Evolutionary conservation across 1,140 invertebrate genomes (phyloP).

Genomic region (Bacillus rossius): DNA sequence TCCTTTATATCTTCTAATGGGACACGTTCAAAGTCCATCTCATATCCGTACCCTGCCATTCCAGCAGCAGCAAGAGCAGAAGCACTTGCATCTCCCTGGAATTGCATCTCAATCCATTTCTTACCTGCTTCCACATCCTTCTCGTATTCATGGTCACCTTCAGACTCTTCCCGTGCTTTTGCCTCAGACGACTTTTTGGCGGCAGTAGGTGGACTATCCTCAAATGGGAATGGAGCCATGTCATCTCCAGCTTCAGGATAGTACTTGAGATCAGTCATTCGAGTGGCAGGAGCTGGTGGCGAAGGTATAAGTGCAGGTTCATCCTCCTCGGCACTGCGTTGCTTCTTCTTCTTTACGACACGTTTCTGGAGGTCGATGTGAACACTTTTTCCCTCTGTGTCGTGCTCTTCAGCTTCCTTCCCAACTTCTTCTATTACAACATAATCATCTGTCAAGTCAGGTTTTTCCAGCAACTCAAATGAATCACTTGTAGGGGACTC

Average conservation of each 20-base stretch:
- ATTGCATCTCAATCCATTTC: slow-evolving; percentile 86
- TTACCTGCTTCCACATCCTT: slow-evolving; percentile 66
- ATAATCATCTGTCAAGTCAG: slow-evolving; percentile 79
- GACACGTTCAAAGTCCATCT: slow-evolving; percentile 61
- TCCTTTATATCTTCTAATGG: slow-evolving; percentile 90
- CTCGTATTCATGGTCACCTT: slow-evolving; percentile 42
- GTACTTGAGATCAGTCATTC: slow-evolving; percentile 47
- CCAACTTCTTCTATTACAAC: slow-evolving; percentile 82
- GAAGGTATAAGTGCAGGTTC: slow-evolving; percentile 60
- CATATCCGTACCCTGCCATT: slow-evolving; percentile 60
- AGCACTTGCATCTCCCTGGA: slow-evolving; percentile 55
- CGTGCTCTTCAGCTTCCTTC: slow-evolving; percentile 72
- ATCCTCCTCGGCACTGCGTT: slow-evolving; percentile 66
- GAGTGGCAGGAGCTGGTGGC: slow-evolving; percentile 51
- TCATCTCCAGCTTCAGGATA: slow-evolving; percentile 45
- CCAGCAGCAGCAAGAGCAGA: slow-evolving; percentile 53
- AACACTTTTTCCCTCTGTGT: slow-evolving; percentile 73
- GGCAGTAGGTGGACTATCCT: slow-evolving; percentile 59
- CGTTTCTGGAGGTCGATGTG: slow-evolving; percentile 52
- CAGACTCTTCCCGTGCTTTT: slow-evolving; percentile 19
- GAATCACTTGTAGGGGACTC: slow-evolving; percentile 83
- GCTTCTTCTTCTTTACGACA: slow-evolving; percentile 38
- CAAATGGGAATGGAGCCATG: slow-evolving; percentile 57
- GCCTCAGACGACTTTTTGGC: slow-evolving; percentile 1
- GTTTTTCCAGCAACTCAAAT: slow-evolving; percentile 82